Evolutionary conservation across 2,797 vertebrate species (phyloP), one percentile per base, ranked within the genome.

Genomic region (Prionace glauca): DNA sequence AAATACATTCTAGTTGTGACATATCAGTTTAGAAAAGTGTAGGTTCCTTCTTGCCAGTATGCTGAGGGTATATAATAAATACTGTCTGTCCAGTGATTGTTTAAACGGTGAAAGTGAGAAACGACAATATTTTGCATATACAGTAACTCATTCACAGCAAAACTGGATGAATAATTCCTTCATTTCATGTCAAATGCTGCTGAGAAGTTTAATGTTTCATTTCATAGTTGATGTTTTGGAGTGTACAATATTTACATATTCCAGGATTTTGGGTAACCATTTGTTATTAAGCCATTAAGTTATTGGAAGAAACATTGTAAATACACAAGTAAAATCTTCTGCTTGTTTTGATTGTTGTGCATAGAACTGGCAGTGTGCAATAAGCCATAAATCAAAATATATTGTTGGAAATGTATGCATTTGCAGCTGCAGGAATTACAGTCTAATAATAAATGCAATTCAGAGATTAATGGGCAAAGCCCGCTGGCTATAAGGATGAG

Each of bases 121-220:
- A 87, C 5, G 2, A 22, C 29, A 26, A 9, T 56, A 2, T 3
- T 86, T 22, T 56, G 56, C n/a, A 1, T 56, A 88, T 88, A 56
- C 50, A 88, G 86, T 88, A 56, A 26, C 50, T 88, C 86, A 88
- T 88, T 88, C 86, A 88, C 50, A 88, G 45, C 22, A 88, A 56
- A 88, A 26, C 45, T 45, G 20, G 18, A 84, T 84, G 36, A 84
- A 32, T 56, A 60, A 10, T 88, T 60, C 26, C 9, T 88, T 88
- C 50, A 4, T 32, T 60, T 60, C 50, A 88, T 56, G 1, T 32
- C 50, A 32, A 87, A 88, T 56, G 45, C 20, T 84, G 81, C 50
- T 56, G 86, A 88, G 86, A 88, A 60, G 11, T 88, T 88, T 88
- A 88, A 29, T 88, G 50, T 56, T 29, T 24, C 14, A 4, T 88